Percentiles rank a stretch among this genome's conserved stretches.
These are phyloP conservation scores for Volucella inanis DNA, from an alignment of 2,888 invertebrate genomes.

Conservation along the genomic window DNA sequence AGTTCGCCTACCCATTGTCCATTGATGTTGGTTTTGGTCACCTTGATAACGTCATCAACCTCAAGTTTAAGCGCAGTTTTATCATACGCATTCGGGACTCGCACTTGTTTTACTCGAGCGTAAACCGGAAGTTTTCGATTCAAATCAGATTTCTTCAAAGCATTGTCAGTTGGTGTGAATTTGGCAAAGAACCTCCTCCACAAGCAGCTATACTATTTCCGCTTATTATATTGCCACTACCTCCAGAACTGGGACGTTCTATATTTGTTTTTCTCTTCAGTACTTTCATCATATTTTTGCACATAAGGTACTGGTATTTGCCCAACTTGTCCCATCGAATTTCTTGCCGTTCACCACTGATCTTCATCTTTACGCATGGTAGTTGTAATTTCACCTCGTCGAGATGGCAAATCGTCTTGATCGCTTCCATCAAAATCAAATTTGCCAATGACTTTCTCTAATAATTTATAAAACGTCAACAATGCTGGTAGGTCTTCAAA, in stretches of 20 bases:
- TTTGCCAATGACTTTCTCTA: conserved; percentile 94
- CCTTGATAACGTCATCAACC: conserved; percentile 96
- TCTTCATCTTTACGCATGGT: conserved; percentile 97
- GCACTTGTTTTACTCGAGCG: conserved; percentile 95
- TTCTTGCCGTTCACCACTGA: conserved; percentile 99
- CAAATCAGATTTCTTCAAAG: conserved; percentile 82
- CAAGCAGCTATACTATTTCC: conserved; percentile 78
- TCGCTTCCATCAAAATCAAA: conserved; percentile 97
- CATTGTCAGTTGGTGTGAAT: conserved; percentile 79
- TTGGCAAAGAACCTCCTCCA: conserved; percentile 72
- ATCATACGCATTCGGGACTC: conserved; percentile 98
- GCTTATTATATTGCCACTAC: conserved; percentile 76
- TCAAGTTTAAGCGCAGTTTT: conserved; percentile 96
- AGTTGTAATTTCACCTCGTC: conserved; percentile 95
- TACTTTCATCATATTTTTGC: conserved; percentile 85
- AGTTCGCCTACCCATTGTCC: conserved; percentile 99
- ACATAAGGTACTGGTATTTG: conserved; percentile 98
- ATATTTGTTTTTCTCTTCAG: conserved; percentile 79
- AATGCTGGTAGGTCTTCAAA: conserved; percentile 96
- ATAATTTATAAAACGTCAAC: conserved; percentile 95
- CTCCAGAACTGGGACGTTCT: conserved; percentile 79
- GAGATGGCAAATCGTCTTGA: conserved; percentile 97
- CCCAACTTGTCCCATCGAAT: conserved; percentile 92
- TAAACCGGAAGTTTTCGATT: conserved; percentile 92
- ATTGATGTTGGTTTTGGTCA: conserved; percentile 97